A percentile compares a stretch with the other conserved stretches of the same genome.
These are phyloP conservation scores for Mesoligia furuncula DNA, from an alignment of 2,888 invertebrate genomes.

Conservation along the genomic window DNA sequence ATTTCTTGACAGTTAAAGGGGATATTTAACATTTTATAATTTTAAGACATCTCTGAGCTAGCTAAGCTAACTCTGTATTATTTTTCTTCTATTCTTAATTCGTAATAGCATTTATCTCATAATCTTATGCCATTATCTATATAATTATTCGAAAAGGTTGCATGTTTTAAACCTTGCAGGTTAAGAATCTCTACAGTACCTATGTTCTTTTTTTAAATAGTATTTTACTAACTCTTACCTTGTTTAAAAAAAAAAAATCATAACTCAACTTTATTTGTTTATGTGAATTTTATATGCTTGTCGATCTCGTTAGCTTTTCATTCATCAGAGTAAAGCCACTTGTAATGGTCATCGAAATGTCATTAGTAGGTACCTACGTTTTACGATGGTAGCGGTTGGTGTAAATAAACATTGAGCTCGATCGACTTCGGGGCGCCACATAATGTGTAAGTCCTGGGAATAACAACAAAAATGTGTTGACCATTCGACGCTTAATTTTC, in stretches of 20 bases:
- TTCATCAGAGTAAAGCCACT: slow-evolving; percentile 27
- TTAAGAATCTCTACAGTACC: no score
- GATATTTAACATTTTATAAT: no score
- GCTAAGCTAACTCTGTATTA: no score
- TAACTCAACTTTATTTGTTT: background rate
- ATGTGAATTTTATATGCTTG: background rate
- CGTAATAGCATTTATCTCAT: no score
- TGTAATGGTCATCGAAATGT: slow-evolving; percentile 37
- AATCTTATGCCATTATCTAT: no score
- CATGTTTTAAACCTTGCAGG: no score
- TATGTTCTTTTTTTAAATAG: background rate
- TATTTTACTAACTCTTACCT: background rate
- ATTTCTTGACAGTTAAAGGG: no score
- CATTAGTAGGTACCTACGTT: slow-evolving; percentile 33
- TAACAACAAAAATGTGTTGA: slow-evolving; percentile 29
- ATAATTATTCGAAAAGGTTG: no score
- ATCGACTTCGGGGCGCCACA: slow-evolving; percentile 38
- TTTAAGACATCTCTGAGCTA: no score
- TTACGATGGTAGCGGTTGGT: slow-evolving; percentile 7
- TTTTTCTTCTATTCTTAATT: no score
- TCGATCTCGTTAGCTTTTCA: slow-evolving; percentile 6
- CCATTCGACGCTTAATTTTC: slow-evolving; percentile 12
- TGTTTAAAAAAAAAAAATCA: background rate
- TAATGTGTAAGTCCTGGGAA: background rate
- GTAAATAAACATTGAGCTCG: slow-evolving; percentile 42